phyloP scores from a whole-genome alignment of 2,888 invertebrate species.

The Agrotis puta region DNA sequence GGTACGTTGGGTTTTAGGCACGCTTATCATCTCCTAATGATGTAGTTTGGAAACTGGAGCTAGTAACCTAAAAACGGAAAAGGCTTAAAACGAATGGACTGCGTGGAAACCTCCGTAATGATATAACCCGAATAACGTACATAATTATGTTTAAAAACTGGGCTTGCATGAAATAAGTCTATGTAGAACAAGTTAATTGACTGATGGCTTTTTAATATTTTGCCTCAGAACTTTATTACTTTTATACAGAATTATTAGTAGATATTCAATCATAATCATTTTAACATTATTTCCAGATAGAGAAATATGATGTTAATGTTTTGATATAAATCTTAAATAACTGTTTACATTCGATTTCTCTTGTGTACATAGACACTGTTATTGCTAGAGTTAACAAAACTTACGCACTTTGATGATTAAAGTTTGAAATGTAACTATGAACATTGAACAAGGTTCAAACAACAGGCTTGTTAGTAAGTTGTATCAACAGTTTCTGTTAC shows the following conservation, averaged over 20 bases:
- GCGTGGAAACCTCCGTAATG: constrained; percentile 1
- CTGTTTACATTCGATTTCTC: constrained; percentile 46
- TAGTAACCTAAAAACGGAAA: constrained; percentile 1
- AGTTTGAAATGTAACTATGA: constrained; percentile 51
- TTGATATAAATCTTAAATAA: constrained; percentile 38
- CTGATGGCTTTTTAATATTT: constrained; percentile 49
- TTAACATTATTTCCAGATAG: constrained; percentile 26
- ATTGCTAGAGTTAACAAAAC: constrained; percentile 50
- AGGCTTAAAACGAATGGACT: background rate
- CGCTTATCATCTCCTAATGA: constrained; percentile 22
- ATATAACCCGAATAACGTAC: background rate
- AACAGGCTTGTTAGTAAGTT: constrained; percentile 55
- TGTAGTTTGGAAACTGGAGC: constrained; percentile 20
- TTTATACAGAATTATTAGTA: constrained; percentile 21
- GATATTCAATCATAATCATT: constrained; percentile 44
- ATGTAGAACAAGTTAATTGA: constrained; percentile 42
- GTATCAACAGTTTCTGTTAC: constrained; percentile 47
- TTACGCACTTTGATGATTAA: constrained; percentile 58
- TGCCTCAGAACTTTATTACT: constrained; percentile 35
- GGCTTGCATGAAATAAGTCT: constrained; percentile 26
- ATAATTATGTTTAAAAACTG: constrained; percentile 16
- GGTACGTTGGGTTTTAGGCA: constrained; percentile 8
- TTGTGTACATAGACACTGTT: constrained; percentile 46
- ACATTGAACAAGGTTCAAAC: constrained; percentile 40
- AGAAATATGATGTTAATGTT: constrained; percentile 20